Base-by-base conservation (phyloP, 2,888 invertebrate species). In the Galeruca laticollis region DNA sequence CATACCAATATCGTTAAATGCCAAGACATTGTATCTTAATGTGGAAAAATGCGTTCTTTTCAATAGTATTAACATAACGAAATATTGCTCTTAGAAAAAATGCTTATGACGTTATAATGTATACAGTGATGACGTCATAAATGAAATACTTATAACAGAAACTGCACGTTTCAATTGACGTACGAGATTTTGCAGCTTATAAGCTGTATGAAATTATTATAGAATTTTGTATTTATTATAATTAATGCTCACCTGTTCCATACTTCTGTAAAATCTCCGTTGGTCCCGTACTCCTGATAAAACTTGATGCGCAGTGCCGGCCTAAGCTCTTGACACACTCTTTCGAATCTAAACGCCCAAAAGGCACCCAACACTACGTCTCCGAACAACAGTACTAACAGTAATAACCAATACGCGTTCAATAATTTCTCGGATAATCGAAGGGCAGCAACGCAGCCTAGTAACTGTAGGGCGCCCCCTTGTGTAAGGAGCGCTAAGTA, bases 361-460 rank as follows among this genome's bases (percentile, higher is more conserved):
- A 93, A 93, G 68, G 94, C 91, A 57, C 95, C 95, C 75, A 95
- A 90, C 61, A 94, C 90, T 15, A 92, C 91, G 88, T 95, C 95
- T 70, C 95, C 95, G 80, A 94, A 92, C 65, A 95, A 89, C 61
- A 95, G 88, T 31, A 92, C 91, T 51, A 95, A 87, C 75, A 95
- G 87, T 35, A 94, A 88, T 70, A 94, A 87, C 94, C 94, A 95
- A 85, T 95, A 95, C 73, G 92, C 91, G 88, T 94, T 93, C 70
- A 95, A 89, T 79, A 95, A 89, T 72, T 91, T 90, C 82, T 94
- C 94, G 81, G 92, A 94, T 71, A 95, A 91, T 67, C 93, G 88
- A 73, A 94, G 86, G 35, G 95, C 95, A 43, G 94, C 95, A 31
- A 94, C 87, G 84, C 94, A 95, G 78, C 95, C 95, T 67, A 95